Evolutionary conservation across 2,888 invertebrate species (phyloP).

Genomic region (Cheilosia impressa): DNA sequence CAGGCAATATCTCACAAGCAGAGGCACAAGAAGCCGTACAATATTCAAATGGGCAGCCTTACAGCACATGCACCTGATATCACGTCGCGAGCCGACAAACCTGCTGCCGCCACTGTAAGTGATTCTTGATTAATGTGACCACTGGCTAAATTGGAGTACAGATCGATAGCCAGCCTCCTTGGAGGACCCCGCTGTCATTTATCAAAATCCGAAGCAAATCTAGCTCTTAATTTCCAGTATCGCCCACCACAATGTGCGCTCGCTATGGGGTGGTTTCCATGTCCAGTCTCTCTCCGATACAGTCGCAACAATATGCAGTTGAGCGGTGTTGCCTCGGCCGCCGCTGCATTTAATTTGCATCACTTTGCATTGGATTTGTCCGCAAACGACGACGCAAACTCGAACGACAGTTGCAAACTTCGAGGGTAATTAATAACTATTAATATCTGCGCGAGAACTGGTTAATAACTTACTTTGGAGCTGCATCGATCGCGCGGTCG

Average conservation of each 20-base stretch:
- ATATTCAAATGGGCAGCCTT: slow-evolving; percentile 62
- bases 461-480: slow-evolving; percentile 72
- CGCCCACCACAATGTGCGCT: slow-evolving; percentile 61
- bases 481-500: slow-evolving; percentile 18
- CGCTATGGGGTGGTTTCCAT: slow-evolving; percentile 66
- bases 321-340: slow-evolving; percentile 2
- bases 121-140: slow-evolving; percentile 73
- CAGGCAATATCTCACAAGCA: slow-evolving; percentile 46
- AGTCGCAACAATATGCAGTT: slow-evolving; percentile 35
- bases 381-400: slow-evolving; percentile 36
- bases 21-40: slow-evolving; percentile 63
- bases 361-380: slow-evolving; percentile 70
- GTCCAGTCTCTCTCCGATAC: neutral
- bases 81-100: slow-evolving; percentile 69
- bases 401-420: slow-evolving; percentile 69
- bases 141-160: slow-evolving; percentile 71
- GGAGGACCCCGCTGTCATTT: slow-evolving; percentile 71
- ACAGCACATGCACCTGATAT: slow-evolving; percentile 37
- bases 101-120: slow-evolving; percentile 66
- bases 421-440: slow-evolving; percentile 74
- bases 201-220: slow-evolving; percentile 66
- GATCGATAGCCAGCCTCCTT: slow-evolving; percentile 70
- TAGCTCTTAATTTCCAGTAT: slow-evolving; percentile 71
- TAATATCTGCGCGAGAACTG: slow-evolving; percentile 70
- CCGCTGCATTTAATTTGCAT: slow-evolving; percentile 74